Base-by-base conservation (phyloP, 2,113 vertebrate species). In the Aldabrachelys gigantea region DNA sequence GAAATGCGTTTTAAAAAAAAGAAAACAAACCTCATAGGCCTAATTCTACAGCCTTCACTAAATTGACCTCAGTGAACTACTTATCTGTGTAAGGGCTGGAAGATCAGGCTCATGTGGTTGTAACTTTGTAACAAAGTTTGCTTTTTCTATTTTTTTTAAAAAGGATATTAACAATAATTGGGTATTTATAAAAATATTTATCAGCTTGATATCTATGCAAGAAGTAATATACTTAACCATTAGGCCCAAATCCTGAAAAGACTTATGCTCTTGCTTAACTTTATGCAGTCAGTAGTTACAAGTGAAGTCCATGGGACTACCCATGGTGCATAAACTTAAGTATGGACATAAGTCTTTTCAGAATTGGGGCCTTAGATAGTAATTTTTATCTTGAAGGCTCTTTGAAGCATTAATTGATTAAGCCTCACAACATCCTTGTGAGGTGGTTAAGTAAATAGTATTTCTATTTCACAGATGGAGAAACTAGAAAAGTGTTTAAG, bases 231-330 rank as follows among this genome's bases (percentile, higher is more conserved):
- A 54, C 22, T 38, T 38, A 38, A 7, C 31, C 21, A 56, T 57
- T 62, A 65, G 44, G 80, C n/a, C 22, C 41, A 5, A 57, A 6
- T 53, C 27, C 4, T 27, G 49, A 19, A 47, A 9, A 38, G 27
- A 27, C 2, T 0, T 0, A 0, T 0, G 1, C 21, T 5, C 25
- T 92, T 50, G 25, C 8, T 82, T 83, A 92, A 49, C 27, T 85
- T 24, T 4, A 13, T 0, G 0, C 0, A 0, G 38, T 31, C 10
- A 94, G 5, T 19, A 8, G 3, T 41, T n/a, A 21, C 17, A 82
- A 50, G 5, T 7, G 29, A 85, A n/a, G 50, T 54, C 16, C 76
- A 17, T 0, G 72, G 35, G 72, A 13, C 41, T 0, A n/a, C 80
- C 47, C 62, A 35, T 88, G 53, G 49, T 44, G 72, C 72, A 44